Conservation (phyloP, 2,888 invertebrate genomes). For the Rhingia campestris region DNA sequence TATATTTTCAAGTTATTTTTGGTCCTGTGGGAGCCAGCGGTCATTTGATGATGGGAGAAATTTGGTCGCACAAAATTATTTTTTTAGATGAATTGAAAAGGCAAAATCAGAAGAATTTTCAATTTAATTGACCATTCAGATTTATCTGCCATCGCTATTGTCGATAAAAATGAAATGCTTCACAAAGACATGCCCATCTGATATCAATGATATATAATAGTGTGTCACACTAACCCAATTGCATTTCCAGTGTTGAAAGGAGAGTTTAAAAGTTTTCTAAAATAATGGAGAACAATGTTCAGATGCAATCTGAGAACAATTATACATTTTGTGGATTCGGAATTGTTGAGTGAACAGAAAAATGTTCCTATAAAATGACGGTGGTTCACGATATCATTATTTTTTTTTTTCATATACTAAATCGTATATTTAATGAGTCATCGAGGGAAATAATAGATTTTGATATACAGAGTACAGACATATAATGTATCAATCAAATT, state of each 20-base stretch:
- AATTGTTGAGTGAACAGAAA: no score
- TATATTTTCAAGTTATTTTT: neutral
- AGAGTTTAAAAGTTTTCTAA: neutral
- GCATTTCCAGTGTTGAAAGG: neutral
- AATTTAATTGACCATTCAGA: constrained; percentile 19
- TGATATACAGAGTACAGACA: no score
- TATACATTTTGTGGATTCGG: no score
- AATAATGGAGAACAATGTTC: no score
- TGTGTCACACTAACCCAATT: constrained; percentile 4
- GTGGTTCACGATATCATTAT: no score
- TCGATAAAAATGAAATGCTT: neutral
- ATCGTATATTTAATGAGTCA: no score
- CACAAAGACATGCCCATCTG: neutral
- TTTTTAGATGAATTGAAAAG: constrained; percentile 3
- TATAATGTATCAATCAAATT: no score
- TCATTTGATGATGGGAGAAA: constrained; percentile 15
- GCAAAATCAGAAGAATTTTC: neutral
- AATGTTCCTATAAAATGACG: no score
- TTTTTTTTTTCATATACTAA: no score
- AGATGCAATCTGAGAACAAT: no score
- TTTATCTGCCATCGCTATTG: neutral
- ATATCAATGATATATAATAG: neutral
- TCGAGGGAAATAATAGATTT: no score
- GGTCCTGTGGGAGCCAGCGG: neutral
- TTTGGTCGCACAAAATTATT: no score